Evolutionary conservation across 2,888 invertebrate species (phyloP).

Genomic region (Icerya purchasi): DNA sequence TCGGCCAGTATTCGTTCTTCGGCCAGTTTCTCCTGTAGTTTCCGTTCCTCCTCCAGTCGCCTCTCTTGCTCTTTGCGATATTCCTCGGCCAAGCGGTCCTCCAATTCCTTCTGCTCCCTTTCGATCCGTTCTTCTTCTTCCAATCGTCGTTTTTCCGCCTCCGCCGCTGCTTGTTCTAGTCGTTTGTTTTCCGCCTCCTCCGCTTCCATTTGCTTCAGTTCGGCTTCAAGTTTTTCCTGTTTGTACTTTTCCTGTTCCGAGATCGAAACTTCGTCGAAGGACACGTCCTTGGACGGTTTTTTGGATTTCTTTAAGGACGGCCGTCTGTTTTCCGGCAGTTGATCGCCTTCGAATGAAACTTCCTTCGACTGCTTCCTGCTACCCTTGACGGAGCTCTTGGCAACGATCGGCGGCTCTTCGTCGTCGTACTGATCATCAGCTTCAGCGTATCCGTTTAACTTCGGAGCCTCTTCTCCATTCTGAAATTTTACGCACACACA

Average conservation of each 20-base stretch:
- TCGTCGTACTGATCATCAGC: constrained; percentile 1
- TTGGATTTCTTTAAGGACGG: not conserved
- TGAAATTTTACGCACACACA: no score
- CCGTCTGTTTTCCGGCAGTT: not conserved
- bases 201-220: not conserved
- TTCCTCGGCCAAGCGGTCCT: constrained; percentile 9
- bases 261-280: constrained; percentile 1
- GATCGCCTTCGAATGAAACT: constrained; percentile 5
- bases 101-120: constrained; percentile 5
- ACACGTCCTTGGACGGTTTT: constrained; percentile 5
- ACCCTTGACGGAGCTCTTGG: not conserved
- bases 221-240: not conserved
- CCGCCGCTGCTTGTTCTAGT: not conserved
- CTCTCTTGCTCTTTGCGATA: constrained; percentile 10
- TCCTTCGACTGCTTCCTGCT: constrained; percentile 5
- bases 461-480: no score
- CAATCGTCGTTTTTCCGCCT: not conserved
- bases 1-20: constrained; percentile 10
- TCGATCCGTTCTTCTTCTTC: constrained; percentile 2
- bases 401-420: constrained; percentile 1
- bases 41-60: constrained; percentile 2
- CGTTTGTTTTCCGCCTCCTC: constrained; percentile 5
- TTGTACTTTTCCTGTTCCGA: not conserved
- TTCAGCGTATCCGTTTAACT: no score
- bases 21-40: constrained; percentile 3